Evolutionary conservation across 2,797 vertebrate genomes (phyloP).

Genomic region (Catostomus latipinnis): DNA sequence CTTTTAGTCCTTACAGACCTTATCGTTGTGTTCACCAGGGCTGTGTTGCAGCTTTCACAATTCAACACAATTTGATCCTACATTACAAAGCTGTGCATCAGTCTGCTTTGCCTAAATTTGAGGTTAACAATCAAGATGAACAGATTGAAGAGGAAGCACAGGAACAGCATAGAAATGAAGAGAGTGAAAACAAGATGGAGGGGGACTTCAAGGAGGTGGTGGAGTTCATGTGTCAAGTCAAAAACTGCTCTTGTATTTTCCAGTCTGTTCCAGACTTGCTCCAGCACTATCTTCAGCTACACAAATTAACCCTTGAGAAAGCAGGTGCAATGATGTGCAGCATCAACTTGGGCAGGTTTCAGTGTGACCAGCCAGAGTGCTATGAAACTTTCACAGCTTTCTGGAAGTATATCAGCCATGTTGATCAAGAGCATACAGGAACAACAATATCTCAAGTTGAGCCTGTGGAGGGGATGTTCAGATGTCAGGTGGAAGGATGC

Average conservation of each 20-base stretch:
- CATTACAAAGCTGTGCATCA: conserved; percentile 96
- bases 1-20: conserved; percentile 86
- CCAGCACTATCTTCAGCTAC: conserved; percentile 93
- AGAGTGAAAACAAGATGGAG: conserved; percentile 76
- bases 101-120: conserved; percentile 86
- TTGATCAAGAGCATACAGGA: conserved; percentile 86
- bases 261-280: conserved; percentile 88
- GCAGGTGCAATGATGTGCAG: conserved; percentile 81
- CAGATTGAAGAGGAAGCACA: conserved; percentile 70
- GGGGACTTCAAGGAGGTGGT: conserved; percentile 76
- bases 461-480: conserved; percentile 83
- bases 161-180: conserved; percentile 64
- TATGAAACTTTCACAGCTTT: conserved; percentile 83
- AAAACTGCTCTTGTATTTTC: conserved; percentile 94
- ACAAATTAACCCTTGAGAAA: conserved; percentile 87
- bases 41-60: conserved; percentile 93
- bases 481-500: conserved; percentile 93
- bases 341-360: conserved; percentile 83
- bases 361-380: conserved; percentile 90
- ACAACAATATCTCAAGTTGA: conserved; percentile 72
- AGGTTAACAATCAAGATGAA: conserved; percentile 85
- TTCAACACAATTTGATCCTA: conserved; percentile 96
- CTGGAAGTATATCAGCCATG: conserved; percentile 87
- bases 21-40: conserved; percentile 95
- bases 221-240: conserved; percentile 92